Conservation (phyloP, 2,888 invertebrate genomes). For the Xestia rhomboidea region DNA sequence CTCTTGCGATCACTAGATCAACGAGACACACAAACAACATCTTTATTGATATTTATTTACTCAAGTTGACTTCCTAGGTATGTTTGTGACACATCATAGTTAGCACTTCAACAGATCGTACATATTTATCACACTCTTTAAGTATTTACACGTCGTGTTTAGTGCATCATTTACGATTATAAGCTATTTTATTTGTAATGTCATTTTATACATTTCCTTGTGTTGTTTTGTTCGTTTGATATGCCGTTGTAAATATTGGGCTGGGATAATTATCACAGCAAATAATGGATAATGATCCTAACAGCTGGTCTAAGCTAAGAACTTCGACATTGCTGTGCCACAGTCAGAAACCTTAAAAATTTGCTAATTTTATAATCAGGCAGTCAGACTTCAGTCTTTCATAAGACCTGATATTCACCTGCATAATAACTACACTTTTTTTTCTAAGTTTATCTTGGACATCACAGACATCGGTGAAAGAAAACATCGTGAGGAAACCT, state of each 20-base stretch:
- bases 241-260: too few relatives aligned
- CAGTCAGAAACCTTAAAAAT: background rate
- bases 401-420: background rate
- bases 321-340: background rate
- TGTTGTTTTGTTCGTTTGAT: too few relatives aligned
- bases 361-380: background rate
- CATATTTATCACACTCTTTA: background rate
- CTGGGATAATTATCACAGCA: too few relatives aligned
- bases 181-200: slow-evolving; percentile 8
- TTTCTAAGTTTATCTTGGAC: too few relatives aligned
- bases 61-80: slow-evolving; percentile 18
- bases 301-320: background rate
- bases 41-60: slow-evolving; percentile 7
- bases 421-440: too few relatives aligned
- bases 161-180: slow-evolving; percentile 31
- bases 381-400: too few relatives aligned
- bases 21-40: background rate
- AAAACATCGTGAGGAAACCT: too few relatives aligned
- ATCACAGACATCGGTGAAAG: too few relatives aligned
- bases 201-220: slow-evolving; percentile 12
- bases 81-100: too few relatives aligned
- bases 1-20: background rate
- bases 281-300: background rate
- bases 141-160: slow-evolving; percentile 25
- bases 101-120: slow-evolving; percentile 24